A percentile compares a stretch with the other conserved stretches of the same genome.
Conservation (phyloP, 2,888 invertebrate species). For the Oegoconia quadripuncta region DNA sequence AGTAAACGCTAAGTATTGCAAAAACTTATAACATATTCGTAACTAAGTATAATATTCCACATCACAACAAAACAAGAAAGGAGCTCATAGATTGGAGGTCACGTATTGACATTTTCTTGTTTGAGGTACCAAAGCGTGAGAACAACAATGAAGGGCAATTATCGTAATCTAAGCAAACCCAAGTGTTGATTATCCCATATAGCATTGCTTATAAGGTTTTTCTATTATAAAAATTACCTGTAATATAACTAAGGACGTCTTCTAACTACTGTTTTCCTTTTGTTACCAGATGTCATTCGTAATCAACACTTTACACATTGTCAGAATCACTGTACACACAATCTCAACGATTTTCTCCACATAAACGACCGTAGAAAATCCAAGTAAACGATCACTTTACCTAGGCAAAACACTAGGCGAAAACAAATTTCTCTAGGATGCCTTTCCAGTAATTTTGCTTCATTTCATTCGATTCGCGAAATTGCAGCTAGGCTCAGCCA, state of each 20-base stretch:
- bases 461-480: constrained; percentile 28
- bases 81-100: constrained; percentile 57
- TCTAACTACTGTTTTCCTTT: constrained; percentile 59
- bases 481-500: no score
- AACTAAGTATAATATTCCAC: constrained; percentile 4
- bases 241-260: constrained; percentile 24
- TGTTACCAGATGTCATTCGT: constrained; percentile 73
- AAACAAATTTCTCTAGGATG: constrained; percentile 38
- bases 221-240: constrained; percentile 10
- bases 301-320: constrained; percentile 73
- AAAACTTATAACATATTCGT: no score
- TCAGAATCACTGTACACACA: constrained; percentile 46
- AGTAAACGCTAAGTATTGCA: constrained; percentile 32
- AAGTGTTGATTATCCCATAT: constrained; percentile 9
- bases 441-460: constrained; percentile 38
- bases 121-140: constrained; percentile 34
- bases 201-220: background rate
- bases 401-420: constrained; percentile 36
- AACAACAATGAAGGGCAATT: constrained; percentile 41
- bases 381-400: constrained; percentile 32
- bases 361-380: constrained; percentile 38
- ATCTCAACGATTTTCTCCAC: constrained; percentile 50
- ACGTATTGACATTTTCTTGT: constrained; percentile 68
- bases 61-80: constrained; percentile 35
- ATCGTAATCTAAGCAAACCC: constrained; percentile 30